Evolutionary conservation across 2,797 vertebrate species (phyloP).

Genomic region (Sebastes kiyomatsui): DNA sequence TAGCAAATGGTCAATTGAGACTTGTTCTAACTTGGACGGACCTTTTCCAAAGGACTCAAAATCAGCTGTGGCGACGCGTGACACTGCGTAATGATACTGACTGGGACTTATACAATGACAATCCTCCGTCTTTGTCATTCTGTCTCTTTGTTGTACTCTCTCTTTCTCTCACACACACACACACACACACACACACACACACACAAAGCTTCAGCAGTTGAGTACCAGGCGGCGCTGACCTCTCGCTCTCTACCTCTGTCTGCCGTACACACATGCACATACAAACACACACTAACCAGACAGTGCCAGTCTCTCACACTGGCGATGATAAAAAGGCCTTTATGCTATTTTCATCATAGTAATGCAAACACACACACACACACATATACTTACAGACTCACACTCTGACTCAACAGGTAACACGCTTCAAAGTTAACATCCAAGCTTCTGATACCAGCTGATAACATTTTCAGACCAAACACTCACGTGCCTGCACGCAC

Average conservation of each 20-base stretch:
- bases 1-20: neutral
- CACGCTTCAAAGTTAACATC: slow-evolving; percentile 32
- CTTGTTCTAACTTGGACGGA: slow-evolving; percentile 4
- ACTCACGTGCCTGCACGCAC: neutral
- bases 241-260: slow-evolving; percentile 54
- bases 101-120: neutral
- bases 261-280: slow-evolving; percentile 44
- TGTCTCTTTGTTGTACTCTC: slow-evolving; percentile 20
- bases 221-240: slow-evolving; percentile 70
- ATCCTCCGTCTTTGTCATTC: slow-evolving; percentile 24
- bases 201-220: slow-evolving; percentile 38
- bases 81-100: slow-evolving; percentile 12
- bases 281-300: slow-evolving; percentile 37
- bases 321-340: slow-evolving; percentile 47
- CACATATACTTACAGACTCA: neutral
- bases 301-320: slow-evolving; percentile 64
- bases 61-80: slow-evolving; percentile 21
- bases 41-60: neutral
- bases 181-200: slow-evolving; percentile 6
- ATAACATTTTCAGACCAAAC: slow-evolving; percentile 2
- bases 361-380: neutral
- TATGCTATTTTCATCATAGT: slow-evolving; percentile 39
- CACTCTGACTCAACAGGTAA: slow-evolving; percentile 11
- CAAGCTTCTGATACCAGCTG: slow-evolving; percentile 16
- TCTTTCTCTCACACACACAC: neutral